Conservation (phyloP, 1,140 invertebrate species). For the Drepana arcuata region DNA sequence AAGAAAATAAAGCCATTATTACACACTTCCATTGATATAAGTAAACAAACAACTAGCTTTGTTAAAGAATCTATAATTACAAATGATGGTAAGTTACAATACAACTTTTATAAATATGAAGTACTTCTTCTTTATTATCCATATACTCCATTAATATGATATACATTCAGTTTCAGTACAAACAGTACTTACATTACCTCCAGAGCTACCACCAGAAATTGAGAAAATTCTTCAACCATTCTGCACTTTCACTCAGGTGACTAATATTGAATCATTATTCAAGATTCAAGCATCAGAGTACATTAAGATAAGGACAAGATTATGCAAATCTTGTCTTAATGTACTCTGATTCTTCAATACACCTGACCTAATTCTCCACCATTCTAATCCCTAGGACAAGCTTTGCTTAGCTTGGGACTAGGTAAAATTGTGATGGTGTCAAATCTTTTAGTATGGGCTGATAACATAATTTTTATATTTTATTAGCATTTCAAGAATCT, state of each 20-base stretch:
- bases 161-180: conserved; percentile 70
- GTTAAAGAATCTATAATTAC: conserved; percentile 20
- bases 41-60: conserved; percentile 21
- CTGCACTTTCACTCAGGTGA: conserved; percentile 74
- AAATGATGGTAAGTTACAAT: conserved; percentile 47
- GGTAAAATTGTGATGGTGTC: no score
- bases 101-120: conserved; percentile 11
- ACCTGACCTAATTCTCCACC: no score
- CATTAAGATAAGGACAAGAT: no score
- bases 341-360: no score
- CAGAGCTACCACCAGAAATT: conserved; percentile 72
- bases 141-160: neutral
- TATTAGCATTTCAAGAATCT: no score
- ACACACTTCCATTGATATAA: conserved; percentile 22
- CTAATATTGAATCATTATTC: no score
- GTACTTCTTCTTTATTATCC: conserved; percentile 7
- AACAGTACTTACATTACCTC: conserved; percentile 73
- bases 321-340: no score
- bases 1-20: conserved; percentile 52
- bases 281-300: no score
- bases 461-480: no score
- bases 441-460: no score
- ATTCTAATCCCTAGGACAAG: no score
- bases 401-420: no score
- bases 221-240: conserved; percentile 75